These are phyloP conservation scores for Platygyra sinensis DNA, from an alignment of 64 coral and sea anemone genomes.

Conservation along the genomic window DNA sequence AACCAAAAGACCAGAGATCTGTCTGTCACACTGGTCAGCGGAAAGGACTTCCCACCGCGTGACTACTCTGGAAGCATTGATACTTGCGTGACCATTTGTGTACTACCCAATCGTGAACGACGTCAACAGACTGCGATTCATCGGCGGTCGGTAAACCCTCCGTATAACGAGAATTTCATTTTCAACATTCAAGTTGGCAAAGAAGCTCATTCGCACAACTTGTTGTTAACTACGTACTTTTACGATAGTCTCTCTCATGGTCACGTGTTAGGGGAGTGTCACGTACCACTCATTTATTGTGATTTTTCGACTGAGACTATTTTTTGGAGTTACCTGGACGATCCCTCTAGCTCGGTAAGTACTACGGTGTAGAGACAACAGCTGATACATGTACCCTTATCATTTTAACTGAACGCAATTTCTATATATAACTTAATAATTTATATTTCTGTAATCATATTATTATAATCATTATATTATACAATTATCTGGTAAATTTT, in stretches of 20 bases:
- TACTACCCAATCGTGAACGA: slow-evolving; percentile 76
- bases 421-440: too few species aligned
- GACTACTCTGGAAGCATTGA: slow-evolving; percentile 87
- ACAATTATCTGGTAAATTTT: not conserved
- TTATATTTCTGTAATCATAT: too few species aligned
- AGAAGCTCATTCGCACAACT: slow-evolving; percentile 69
- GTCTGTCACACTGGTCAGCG: slow-evolving; percentile 64
- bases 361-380: not conserved
- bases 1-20: slow-evolving; percentile 72
- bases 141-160: slow-evolving; percentile 76
- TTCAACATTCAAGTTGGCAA: slow-evolving; percentile 76
- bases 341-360: slow-evolving; percentile 47
- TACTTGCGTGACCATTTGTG: slow-evolving; percentile 81
- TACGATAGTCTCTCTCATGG: slow-evolving; percentile 82
- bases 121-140: slow-evolving; percentile 87
- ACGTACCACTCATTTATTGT: slow-evolving; percentile 83
- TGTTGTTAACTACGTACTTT: slow-evolving; percentile 69
- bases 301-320: slow-evolving; percentile 74
- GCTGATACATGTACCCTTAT: too few species aligned
- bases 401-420: too few species aligned
- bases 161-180: slow-evolving; percentile 84
- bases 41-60: slow-evolving; percentile 78
- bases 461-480: too few species aligned
- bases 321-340: slow-evolving; percentile 72
- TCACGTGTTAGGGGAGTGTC: slow-evolving; percentile 78